These are phyloP conservation scores for Sipha maydis DNA, from an alignment of 2,888 invertebrate species.

Conservation along the genomic window DNA sequence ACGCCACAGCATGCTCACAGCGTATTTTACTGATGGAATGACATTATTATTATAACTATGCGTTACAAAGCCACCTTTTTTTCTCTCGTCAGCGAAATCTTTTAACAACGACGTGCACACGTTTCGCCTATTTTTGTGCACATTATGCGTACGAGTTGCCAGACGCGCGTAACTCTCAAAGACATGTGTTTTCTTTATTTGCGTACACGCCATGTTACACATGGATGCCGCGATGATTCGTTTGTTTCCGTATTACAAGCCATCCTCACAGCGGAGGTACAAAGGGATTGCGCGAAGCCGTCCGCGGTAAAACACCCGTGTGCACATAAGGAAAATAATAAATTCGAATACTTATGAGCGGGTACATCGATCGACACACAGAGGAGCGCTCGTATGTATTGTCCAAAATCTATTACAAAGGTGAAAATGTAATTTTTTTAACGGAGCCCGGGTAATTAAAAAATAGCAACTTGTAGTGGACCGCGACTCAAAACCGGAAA, in stretches of 20 bases:
- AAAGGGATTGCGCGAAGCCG: not conserved
- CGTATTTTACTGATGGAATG: not conserved
- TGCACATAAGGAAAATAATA: no score
- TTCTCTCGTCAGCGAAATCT: not conserved
- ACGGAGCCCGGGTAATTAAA: no score
- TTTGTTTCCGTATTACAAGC: not conserved
- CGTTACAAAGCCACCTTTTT: not conserved
- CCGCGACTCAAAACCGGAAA: no score
- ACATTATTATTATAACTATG: not conserved
- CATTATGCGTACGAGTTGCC: not conserved
- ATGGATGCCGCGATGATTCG: not conserved
- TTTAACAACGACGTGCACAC: not conserved
- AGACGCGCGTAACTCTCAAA: not conserved
- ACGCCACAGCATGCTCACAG: not conserved
- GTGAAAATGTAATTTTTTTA: no score
- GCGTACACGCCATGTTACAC: not conserved
- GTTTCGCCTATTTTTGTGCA: not conserved
- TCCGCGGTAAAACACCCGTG: no score
- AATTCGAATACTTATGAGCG: no score
- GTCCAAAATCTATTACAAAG: no score
- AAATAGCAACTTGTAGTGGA: no score
- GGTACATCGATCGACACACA: no score
- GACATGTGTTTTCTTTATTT: not conserved
- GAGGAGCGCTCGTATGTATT: no score
- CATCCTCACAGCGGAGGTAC: not conserved